Percentiles rank a stretch among this genome's conserved stretches.
These are phyloP conservation scores for Ceratosolen fusciceps DNA, from an alignment of 1,140 invertebrate genomes.

Conservation along the genomic window DNA sequence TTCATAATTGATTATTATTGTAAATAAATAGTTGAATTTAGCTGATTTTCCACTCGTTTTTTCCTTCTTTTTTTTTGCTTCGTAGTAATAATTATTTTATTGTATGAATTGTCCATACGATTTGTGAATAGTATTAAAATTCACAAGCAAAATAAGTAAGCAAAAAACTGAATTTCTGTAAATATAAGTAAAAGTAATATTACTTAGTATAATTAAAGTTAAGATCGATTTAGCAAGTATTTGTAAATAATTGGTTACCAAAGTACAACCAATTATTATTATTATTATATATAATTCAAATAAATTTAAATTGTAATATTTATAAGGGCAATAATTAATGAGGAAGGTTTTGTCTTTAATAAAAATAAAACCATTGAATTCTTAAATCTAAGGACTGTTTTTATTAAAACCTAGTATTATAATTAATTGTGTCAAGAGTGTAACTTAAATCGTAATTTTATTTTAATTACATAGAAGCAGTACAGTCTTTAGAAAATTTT, in stretches of 20 bases:
- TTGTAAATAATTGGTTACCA: conserved; percentile 45
- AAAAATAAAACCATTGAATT: conserved; percentile 48
- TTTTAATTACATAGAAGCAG: conserved; percentile 36
- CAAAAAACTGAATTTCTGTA: conserved; percentile 39
- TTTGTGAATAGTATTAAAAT: conserved; percentile 42
- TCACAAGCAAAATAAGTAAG: conserved; percentile 28
- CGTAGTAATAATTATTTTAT: conserved; percentile 26
- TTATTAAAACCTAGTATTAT: conserved; percentile 49
- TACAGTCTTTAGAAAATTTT: conserved; percentile 34
- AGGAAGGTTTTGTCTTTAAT: conserved; percentile 45
- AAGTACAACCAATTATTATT: conserved; percentile 44
- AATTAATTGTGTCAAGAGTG: conserved; percentile 43
- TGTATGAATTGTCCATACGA: conserved; percentile 25
- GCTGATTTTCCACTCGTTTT: conserved; percentile 5
- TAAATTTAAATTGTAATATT: conserved; percentile 38
- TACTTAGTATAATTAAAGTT: conserved; percentile 34
- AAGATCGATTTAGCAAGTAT: conserved; percentile 33
- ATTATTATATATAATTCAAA: conserved; percentile 39
- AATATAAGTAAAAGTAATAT: conserved; percentile 43
- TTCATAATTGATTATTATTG: conserved; percentile 26
- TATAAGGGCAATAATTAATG: conserved; percentile 31
- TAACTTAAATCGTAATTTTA: conserved; percentile 34
- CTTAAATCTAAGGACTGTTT: conserved; percentile 47
- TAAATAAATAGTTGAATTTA: conserved; percentile 48
- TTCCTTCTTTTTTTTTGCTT: conserved; percentile 18